A percentile compares a stretch with the other conserved stretches of the same genome.
Evolutionary conservation across 2,113 vertebrate genomes (phyloP).

Genomic region (Rhea americana): DNA sequence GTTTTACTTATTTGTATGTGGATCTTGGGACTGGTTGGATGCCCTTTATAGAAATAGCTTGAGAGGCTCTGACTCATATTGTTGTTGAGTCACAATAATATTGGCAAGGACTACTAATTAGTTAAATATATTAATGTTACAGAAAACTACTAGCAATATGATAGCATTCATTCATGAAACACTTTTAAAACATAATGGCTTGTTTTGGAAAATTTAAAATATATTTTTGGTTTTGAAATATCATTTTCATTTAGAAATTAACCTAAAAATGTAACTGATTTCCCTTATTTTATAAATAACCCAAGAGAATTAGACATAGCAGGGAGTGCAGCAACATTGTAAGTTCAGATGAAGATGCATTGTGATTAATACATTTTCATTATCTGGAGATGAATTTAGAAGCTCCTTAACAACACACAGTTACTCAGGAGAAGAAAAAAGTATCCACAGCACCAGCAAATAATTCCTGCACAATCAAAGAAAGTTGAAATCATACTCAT

Average conservation of each 20-base stretch:
- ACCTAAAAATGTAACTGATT: fast-evolving
- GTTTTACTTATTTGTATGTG: background rate
- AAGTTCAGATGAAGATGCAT: background rate
- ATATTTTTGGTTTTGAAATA: background rate
- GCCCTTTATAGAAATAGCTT: background rate
- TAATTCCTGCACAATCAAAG: background rate
- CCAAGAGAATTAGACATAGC: background rate
- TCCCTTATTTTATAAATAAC: background rate
- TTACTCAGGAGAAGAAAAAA: background rate
- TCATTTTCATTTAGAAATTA: background rate
- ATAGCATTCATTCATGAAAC: background rate
- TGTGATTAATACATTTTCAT: background rate
- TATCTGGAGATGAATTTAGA: background rate
- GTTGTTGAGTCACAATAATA: constrained; percentile 11
- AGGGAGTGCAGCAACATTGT: background rate
- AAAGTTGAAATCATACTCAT: background rate
- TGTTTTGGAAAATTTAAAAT: background rate
- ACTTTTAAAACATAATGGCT: background rate
- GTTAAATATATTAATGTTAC: background rate
- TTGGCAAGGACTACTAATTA: background rate
- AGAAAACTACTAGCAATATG: background rate
- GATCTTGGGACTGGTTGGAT: background rate
- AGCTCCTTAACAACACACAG: background rate
- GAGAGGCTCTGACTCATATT: constrained; percentile 29
- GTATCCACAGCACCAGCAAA: background rate